Evolutionary conservation across 2,888 invertebrate genomes (phyloP).

Genomic region (Mythimna lalbum): DNA sequence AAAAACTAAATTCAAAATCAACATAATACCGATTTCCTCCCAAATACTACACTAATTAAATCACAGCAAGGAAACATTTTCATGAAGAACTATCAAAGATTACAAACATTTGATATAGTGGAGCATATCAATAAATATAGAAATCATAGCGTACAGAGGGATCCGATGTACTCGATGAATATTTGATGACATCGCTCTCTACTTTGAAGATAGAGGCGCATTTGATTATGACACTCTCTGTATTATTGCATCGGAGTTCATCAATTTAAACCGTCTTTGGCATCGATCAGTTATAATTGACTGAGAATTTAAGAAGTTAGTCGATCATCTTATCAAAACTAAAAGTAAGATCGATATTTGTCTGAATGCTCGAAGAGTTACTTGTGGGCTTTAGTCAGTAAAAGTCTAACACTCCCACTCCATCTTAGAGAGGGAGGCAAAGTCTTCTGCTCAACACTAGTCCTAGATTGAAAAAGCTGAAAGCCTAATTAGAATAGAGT

Average conservation of each 20-base stretch:
- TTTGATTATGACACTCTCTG: conserved; percentile 25
- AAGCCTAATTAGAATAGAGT: no score
- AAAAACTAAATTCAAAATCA: background rate
- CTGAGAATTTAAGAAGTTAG: background rate
- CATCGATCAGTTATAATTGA: background rate
- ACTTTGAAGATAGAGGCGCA: conserved; percentile 20
- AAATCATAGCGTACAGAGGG: conserved; percentile 51
- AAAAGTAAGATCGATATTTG: no score
- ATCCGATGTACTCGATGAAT: conserved; percentile 46
- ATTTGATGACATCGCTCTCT: conserved; percentile 42
- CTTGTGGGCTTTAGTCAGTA: no score
- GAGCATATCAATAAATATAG: conserved; percentile 46
- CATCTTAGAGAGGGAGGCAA: no score
- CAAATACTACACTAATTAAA: conserved; percentile 11
- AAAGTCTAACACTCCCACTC: no score
- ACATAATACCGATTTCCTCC: no score
- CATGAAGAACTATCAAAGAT: conserved; percentile 10
- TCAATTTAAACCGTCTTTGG: conserved; percentile 14
- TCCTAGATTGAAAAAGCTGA: no score
- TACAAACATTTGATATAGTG: conserved; percentile 23
- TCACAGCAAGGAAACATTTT: conserved; percentile 14
- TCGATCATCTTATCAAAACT: no score
- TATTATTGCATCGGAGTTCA: conserved; percentile 18
- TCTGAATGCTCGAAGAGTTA: no score
- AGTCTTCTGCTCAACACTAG: no score